Conservation (phyloP, 1,140 invertebrate species). For the Camponotus pennsylvanicus region DNA sequence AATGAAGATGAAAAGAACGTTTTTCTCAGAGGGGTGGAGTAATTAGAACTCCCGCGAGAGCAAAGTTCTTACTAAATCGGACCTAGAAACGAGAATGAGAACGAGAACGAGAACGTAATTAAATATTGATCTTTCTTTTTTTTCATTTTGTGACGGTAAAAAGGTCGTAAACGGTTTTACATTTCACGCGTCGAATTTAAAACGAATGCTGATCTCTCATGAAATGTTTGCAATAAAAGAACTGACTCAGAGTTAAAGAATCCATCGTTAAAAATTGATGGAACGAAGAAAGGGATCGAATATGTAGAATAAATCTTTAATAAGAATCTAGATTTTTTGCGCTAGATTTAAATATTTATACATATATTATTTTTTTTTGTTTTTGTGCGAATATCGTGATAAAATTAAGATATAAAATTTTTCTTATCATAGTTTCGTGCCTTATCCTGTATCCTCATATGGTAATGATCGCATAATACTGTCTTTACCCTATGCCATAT, state of each 20-base stretch:
- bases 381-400: not conserved
- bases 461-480: not conserved
- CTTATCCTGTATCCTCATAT: not conserved
- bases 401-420: not conserved
- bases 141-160: conserved; percentile 1
- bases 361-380: not conserved
- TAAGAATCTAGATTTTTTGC: conserved; percentile 2
- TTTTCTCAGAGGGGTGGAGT: conserved; percentile 22
- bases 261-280: conserved; percentile 27
- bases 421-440: not conserved
- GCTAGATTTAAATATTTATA: conserved; percentile 11
- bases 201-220: conserved; percentile 35
- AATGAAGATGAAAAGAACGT: conserved; percentile 33
- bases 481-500: not conserved
- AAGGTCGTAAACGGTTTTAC: conserved; percentile 41
- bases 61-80: conserved; percentile 50
- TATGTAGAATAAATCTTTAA: not conserved
- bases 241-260: not conserved
- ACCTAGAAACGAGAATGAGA: conserved; percentile 24
- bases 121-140: conserved; percentile 57
- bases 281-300: not conserved
- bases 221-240: conserved; percentile 16
- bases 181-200: conserved; percentile 21
- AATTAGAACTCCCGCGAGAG: conserved; percentile 38
- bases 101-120: conserved; percentile 48